These are phyloP conservation scores for Trinectes maculatus DNA, from an alignment of 2,113 vertebrate species.

Conservation along the genomic window DNA sequence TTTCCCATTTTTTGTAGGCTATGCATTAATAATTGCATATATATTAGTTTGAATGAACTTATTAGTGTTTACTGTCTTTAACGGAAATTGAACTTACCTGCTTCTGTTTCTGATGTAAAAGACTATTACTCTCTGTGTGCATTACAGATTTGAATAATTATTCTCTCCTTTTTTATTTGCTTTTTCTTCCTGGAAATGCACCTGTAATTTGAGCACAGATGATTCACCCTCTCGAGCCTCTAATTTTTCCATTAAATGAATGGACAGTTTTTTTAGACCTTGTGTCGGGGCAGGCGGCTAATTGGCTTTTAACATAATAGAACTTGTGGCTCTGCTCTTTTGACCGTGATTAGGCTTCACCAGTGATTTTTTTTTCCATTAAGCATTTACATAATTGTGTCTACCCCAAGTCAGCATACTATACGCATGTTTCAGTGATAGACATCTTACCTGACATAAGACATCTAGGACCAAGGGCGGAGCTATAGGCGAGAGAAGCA, in stretches of 20 bases:
- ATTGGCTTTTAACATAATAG: conserved; percentile 30
- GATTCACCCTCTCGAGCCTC: conserved; percentile 26
- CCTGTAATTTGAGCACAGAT: conserved; percentile 12
- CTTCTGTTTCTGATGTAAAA: not conserved
- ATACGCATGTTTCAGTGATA: not conserved
- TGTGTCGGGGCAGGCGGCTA: conserved; percentile 1
- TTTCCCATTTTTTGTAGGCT: too few species aligned
- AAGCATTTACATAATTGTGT: not conserved
- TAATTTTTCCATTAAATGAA: conserved; percentile 30
- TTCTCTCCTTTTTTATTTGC: not conserved
- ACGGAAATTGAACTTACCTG: too few species aligned
- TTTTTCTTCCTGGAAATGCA: conserved; percentile 3
- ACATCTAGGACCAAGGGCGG: too few species aligned
- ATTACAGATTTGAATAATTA: conserved; percentile 9
- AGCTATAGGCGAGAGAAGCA: too few species aligned
- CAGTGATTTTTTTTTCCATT: not conserved
- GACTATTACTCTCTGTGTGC: not conserved
- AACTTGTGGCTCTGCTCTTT: not conserved
- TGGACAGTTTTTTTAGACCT: conserved; percentile 5
- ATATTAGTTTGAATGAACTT: too few species aligned
- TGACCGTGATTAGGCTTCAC: not conserved
- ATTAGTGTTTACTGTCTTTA: too few species aligned
- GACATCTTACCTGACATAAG: conserved; percentile 27
- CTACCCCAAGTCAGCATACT: not conserved
- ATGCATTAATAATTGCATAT: too few species aligned